Conservation (phyloP, 2,888 invertebrate species). For the Clistopyga incitator region DNA sequence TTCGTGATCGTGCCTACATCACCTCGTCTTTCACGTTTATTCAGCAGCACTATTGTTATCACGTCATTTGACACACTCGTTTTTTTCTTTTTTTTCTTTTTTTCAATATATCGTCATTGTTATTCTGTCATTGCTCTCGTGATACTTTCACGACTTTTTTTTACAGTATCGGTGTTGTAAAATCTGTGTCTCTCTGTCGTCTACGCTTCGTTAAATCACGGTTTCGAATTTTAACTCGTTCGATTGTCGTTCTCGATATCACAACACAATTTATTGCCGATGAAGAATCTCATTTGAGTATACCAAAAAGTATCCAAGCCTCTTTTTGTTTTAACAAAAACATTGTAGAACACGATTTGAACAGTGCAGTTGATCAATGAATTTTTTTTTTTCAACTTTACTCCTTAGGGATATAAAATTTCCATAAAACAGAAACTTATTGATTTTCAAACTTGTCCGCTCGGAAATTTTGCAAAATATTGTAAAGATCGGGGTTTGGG, state of each 20-base stretch:
- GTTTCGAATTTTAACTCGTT: constrained; percentile 46
- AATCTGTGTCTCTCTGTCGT: constrained; percentile 67
- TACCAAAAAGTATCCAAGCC: background rate
- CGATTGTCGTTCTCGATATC: constrained; percentile 38
- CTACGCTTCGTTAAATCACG: constrained; percentile 63
- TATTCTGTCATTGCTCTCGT: constrained; percentile 33
- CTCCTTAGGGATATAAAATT: no score
- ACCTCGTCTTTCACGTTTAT: constrained; percentile 56
- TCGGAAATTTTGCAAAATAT: no score
- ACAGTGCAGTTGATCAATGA: no score
- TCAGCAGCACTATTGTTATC: constrained; percentile 37
- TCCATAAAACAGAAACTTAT: no score
- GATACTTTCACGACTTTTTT: constrained; percentile 44
- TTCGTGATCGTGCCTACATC: constrained; percentile 64
- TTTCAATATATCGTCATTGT: constrained; percentile 31
- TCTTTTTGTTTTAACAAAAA: background rate
- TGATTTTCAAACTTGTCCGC: no score
- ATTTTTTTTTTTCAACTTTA: no score
- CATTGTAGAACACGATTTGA: no score
- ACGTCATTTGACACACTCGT: constrained; percentile 28
- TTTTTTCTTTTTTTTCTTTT: no score
- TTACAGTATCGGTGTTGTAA: constrained; percentile 71
- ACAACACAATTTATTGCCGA: background rate
- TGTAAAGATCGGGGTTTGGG: no score
- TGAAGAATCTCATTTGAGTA: background rate